These are phyloP conservation scores for Palaemon carinicauda DNA, from an alignment of 1,140 invertebrate genomes.

Conservation along the genomic window DNA sequence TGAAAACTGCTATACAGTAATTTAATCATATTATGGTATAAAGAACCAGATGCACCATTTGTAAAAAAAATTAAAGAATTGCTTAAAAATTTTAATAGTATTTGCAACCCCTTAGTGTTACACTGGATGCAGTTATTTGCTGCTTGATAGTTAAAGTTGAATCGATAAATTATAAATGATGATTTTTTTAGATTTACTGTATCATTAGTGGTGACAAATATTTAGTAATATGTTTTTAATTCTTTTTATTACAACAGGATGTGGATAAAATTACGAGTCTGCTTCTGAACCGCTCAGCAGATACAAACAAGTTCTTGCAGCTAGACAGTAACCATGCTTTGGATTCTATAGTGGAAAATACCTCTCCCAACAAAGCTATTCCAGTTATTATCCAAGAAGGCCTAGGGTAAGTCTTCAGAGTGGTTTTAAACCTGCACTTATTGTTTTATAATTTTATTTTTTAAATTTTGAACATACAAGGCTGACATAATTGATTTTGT, in stretches of 20 bases:
- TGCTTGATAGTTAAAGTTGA: no score
- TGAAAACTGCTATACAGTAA: no score
- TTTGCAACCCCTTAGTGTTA: no score
- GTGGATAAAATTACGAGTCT: slow-evolving; percentile 83
- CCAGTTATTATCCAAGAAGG: slow-evolving; percentile 72
- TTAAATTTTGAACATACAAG: background rate
- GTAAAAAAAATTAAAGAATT: no score
- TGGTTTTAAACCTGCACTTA: background rate
- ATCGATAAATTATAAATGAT: no score
- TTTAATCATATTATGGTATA: no score
- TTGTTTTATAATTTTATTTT: background rate
- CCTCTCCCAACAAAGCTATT: slow-evolving; percentile 71
- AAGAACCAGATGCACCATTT: no score
- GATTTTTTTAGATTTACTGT: background rate
- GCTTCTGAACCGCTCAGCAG: slow-evolving; percentile 85
- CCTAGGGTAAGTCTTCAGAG: slow-evolving; percentile 60
- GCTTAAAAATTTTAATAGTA: no score
- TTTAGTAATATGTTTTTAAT: background rate
- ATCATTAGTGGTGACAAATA: no score
- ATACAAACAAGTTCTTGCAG: slow-evolving; percentile 91
- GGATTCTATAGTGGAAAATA: slow-evolving; percentile 78
- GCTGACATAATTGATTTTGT: no score
- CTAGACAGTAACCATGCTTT: slow-evolving; percentile 86
- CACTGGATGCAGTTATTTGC: no score
- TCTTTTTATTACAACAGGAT: slow-evolving; percentile 71